Evolutionary conservation across 2,888 invertebrate genomes (phyloP), one percentile per base, ranked within the genome.

Genomic region (Eurytoma californica): DNA sequence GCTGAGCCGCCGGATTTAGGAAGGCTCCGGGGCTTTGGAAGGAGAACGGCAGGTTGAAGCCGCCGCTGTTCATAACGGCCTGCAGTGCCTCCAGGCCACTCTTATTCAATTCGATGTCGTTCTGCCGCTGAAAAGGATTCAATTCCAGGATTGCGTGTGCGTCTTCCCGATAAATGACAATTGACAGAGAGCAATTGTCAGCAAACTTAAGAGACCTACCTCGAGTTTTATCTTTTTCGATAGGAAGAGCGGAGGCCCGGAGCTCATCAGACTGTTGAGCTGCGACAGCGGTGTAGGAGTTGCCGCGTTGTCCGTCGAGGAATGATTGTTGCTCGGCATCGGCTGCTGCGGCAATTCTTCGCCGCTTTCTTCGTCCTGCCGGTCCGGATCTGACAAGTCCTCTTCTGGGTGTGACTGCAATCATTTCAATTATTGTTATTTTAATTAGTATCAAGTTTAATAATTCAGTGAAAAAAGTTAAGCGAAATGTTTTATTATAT

Each of bases 391-490:
- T 79, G 92, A 92, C 82, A 92, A 88, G 76, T 90, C 90, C 79
- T 93, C 93, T 79, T 93, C 93, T 83, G 92, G 92, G 83, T 92
- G 92, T 47, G 92, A 92, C 93, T 93, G 91, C 39, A 91, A 91
- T 63, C 86, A 20, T 39, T 39, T 39, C 1, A 39, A 39, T 39
- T 9, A 1, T 39, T 39, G 9, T 39, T 39, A 39, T 7, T 39
- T 39, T 49, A 24, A 60, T 47, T 24, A 60, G n/a, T n/a, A n/a
- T n/a, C n/a, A n/a, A n/a, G n/a, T n/a, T n/a, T n/a, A n/a, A n/a
- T n/a, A n/a, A n/a, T n/a, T n/a, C n/a, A n/a, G n/a, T n/a, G n/a
- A n/a, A n/a, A n/a, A n/a, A n/a, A n/a, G n/a, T n/a, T n/a, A n/a
- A n/a, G n/a, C n/a, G n/a, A n/a, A 24, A 24, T 24, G 24, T 24